Evolutionary conservation across 2,888 invertebrate genomes (phyloP), one percentile per base, ranked within the genome.

Genomic region (Venustoraphidia nigricollis): DNA sequence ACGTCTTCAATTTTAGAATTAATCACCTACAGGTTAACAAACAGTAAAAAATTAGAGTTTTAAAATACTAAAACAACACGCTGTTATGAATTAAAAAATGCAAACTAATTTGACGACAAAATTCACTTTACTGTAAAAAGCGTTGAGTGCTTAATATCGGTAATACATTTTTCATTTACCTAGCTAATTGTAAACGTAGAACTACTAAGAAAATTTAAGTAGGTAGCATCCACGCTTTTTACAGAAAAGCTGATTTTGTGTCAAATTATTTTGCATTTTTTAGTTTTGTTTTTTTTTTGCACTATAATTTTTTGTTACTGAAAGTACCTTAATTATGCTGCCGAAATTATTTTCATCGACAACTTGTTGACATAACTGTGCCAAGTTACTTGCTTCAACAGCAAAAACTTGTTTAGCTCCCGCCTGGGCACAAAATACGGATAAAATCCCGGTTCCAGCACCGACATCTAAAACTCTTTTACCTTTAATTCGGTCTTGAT

Each of bases 361-460:
- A 14, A 86, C 70, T 60, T 81, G 72, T 52, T 74, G 66, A 2
- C 84, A 78, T 45, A 84, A 62, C 57, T 70, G 66, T 5, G 81
- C 81, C 37, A 84, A 65, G 53, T 77, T 73, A 58, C 85, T 86
- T 2, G 87, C 89, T 73, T 91, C 90, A 1, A 91, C 77, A 9
- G 90, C 87, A 63, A 81, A 89, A 0, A 92, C 92, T 64, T 81
- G 81, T 49, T 75, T 77, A 6, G 94, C 94, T n/a, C 94, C 94
- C 35, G 89, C 92, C 66, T 82, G 74, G 0, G 89, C 93, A 64
- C 89, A 90, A 66, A 92, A 90, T 59, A 93, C 70, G 2, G 93
- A 91, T 34, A 96, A 67, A 56, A 96, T 88, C 34, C 94, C 89
- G 13, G 87, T 86, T 2, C 90, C 90, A 51, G 88, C 83, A 2